Evolutionary conservation across 2,113 vertebrate species (phyloP).

Genomic region (Equus przewalskii): DNA sequence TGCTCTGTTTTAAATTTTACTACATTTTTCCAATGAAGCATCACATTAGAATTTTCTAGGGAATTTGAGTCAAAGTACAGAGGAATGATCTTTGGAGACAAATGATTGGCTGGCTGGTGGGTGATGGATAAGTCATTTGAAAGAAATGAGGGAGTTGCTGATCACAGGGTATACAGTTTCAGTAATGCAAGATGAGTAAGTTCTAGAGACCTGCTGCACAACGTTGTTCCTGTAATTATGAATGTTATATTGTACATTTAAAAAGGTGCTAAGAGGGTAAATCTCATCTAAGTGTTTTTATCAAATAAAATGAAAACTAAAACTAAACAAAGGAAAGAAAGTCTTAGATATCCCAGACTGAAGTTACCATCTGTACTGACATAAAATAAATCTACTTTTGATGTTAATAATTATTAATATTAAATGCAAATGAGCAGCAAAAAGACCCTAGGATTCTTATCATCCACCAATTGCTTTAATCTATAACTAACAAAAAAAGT

Average conservation of each 20-base stretch:
- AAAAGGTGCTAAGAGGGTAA: neutral
- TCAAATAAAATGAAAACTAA: neutral
- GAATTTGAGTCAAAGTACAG: neutral
- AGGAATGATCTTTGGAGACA: neutral
- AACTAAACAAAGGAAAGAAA: neutral
- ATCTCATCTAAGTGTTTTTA: neutral
- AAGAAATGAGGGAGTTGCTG: neutral
- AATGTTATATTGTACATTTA: neutral
- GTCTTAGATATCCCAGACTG: neutral
- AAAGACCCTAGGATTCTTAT: neutral
- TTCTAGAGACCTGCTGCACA: neutral
- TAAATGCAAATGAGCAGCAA: neutral
- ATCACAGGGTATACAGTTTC: neutral
- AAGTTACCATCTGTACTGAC: neutral
- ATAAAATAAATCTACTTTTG: neutral
- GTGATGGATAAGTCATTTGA: neutral
- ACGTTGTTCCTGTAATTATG: neutral
- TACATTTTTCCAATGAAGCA: neutral
- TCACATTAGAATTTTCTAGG: neutral
- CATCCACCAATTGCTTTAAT: neutral
- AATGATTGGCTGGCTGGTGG: neutral
- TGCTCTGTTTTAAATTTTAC: neutral
- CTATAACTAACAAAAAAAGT: neutral
- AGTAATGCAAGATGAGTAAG: neutral
- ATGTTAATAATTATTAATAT: neutral